A percentile compares a stretch with the other conserved stretches of the same genome.
Evolutionary conservation across 2,888 invertebrate genomes (phyloP).

Genomic region (Meloe dianella): DNA sequence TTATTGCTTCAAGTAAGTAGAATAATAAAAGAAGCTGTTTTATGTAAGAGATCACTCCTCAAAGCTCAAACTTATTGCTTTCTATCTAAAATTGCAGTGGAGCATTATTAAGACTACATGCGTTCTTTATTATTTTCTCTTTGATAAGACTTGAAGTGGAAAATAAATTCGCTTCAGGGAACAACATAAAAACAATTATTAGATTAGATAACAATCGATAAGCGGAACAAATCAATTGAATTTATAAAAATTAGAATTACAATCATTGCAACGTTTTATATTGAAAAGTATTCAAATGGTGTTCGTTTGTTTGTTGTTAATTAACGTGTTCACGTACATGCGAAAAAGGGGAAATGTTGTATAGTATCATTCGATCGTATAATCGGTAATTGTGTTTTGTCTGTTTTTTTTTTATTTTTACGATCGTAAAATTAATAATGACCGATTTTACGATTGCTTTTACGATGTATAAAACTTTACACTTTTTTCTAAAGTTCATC

Average conservation of each 20-base stretch:
- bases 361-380: constrained; percentile 6
- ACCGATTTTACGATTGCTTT: constrained; percentile 20
- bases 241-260: not conserved
- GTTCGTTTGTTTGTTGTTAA: not conserved
- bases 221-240: not conserved
- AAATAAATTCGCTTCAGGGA: not conserved
- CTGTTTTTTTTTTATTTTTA: not conserved
- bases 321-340: not conserved
- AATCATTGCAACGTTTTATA: not conserved
- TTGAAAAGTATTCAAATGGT: not conserved
- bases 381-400: constrained; percentile 5
- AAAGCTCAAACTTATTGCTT: not conserved
- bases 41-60: constrained; percentile 2
- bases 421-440: constrained; percentile 21
- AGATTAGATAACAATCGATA: not conserved
- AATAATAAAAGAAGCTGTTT: constrained; percentile 11
- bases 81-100: not conserved
- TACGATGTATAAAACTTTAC: constrained; percentile 12
- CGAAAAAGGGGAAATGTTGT: not conserved
- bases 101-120: not conserved
- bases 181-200: not conserved
- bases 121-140: not conserved
- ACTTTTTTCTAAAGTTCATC: constrained; percentile 8
- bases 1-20: constrained; percentile 7
- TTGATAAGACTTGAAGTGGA: not conserved